Percentiles rank a stretch among this genome's conserved stretches.
Evolutionary conservation across 1,140 invertebrate genomes (phyloP).

Genomic region (Drosophila micromelanica): DNA sequence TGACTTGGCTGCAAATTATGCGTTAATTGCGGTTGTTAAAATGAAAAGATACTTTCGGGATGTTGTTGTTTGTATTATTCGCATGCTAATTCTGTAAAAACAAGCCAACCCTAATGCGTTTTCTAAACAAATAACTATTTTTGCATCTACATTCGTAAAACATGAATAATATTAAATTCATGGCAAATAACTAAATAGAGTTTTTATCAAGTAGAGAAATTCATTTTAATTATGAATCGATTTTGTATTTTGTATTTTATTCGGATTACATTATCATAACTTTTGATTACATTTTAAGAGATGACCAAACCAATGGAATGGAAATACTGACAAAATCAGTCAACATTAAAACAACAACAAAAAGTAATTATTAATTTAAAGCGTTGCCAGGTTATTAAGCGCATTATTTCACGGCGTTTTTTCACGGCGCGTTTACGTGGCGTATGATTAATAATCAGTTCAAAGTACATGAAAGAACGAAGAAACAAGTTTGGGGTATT

Average conservation of each 20-base stretch:
- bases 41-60: conserved; percentile 11
- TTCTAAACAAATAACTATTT: no score
- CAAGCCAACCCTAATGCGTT: background rate
- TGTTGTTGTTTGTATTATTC: background rate
- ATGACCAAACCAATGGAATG: conserved; percentile 12
- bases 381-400: conserved; percentile 64
- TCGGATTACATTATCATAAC: conserved; percentile 19
- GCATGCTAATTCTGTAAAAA: no score
- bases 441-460: conserved; percentile 44
- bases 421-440: conserved; percentile 7
- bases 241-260: conserved; percentile 6
- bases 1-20: conserved; percentile 53
- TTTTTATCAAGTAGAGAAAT: no score
- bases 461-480: conserved; percentile 1
- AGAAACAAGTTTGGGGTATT: background rate
- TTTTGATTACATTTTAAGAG: conserved; percentile 22
- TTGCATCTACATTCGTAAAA: no score
- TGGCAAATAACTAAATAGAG: no score
- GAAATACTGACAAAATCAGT: conserved; percentile 6
- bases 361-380: conserved; percentile 33
- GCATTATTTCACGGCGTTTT: conserved; percentile 42
- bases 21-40: conserved; percentile 57
- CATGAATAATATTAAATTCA: no score
- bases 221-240: no score
- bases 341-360: conserved; percentile 18